Evolutionary conservation across 2,888 invertebrate genomes (phyloP).

Genomic region (Ochropleura plecta): DNA sequence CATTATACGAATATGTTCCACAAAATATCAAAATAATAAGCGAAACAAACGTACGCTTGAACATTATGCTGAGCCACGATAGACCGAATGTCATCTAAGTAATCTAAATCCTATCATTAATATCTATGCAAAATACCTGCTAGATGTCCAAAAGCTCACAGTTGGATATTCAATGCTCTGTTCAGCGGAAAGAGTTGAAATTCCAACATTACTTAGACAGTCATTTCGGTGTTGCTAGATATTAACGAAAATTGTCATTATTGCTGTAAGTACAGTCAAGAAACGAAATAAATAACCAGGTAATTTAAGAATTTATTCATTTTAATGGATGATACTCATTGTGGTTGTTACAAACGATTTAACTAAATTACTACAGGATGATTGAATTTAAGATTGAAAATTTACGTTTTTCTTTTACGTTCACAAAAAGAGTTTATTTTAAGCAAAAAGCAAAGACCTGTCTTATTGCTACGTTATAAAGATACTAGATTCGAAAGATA

Average conservation of each 20-base stretch:
- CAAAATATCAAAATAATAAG: constrained; percentile 18
- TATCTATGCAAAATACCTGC: background rate
- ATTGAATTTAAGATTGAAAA: no score
- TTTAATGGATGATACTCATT: no score
- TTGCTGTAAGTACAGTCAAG: background rate
- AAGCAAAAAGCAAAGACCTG: no score
- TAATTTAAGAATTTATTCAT: no score
- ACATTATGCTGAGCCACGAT: constrained; percentile 24
- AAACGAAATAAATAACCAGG: no score
- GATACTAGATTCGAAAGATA: no score
- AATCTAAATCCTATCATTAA: background rate
- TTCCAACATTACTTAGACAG: background rate
- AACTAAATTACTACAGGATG: no score
- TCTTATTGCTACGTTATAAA: no score
- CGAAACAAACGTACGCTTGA: background rate
- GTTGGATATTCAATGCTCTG: background rate
- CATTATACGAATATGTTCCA: constrained; percentile 20
- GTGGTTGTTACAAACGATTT: no score
- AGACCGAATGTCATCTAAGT: background rate
- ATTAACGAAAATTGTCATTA: background rate
- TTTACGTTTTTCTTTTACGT: no score
- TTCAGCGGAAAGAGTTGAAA: background rate
- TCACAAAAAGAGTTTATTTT: no score
- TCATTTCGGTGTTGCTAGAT: background rate
- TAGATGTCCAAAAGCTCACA: background rate